Base-by-base conservation (phyloP, 2,888 invertebrate genomes). In the Orthosia gothica region DNA sequence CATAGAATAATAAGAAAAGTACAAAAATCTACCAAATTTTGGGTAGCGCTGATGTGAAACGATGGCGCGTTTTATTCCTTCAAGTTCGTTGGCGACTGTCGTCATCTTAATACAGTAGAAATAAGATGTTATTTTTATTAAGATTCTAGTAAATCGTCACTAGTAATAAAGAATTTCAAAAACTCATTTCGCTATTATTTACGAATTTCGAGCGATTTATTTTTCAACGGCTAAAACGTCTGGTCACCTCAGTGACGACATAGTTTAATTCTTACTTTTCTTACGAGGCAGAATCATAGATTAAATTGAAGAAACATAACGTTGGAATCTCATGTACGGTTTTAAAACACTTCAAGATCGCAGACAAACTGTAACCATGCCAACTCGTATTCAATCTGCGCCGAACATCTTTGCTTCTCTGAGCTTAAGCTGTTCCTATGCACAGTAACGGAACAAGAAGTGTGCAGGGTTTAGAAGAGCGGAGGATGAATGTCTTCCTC, bases 281-380 rank as follows among this genome's bases (percentile, higher is more conserved):
- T 7, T 7, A 32, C 32, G 0, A 67, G 4, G 13, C 13, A n/a
- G 5, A 47, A 62, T 32, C 26, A 32, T n/a, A 0, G 5, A 23
- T 23, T 23, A 26, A 61, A 54, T 20, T 9, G 16, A 49, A 13
- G 15, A 58, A 40, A 63, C 5, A 18, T 50, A 57, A 57, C 23
- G 50, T 54, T 61, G 15, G 23, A 16, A 18, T 26, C 7, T 40
- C 12, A 52, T 40, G 66, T n/a, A 50, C 32, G 47, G 20, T 18
- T 47, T n/a, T 16, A 20, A 18, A 57, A 32, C 16, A 12, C 12
- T 23, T 26, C 3, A 65, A 47, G 55, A 82, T n/a, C 18, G 5
- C 49, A 83, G 73, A 83, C 79, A 68, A 68, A 83, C 54, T 59
- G 12, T 61, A 79, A 83, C 73, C 80, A 80, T 32, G 79, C 79